Evolutionary conservation across 2,888 invertebrate genomes (phyloP).

Genomic region (Drosophila gaucha): DNA sequence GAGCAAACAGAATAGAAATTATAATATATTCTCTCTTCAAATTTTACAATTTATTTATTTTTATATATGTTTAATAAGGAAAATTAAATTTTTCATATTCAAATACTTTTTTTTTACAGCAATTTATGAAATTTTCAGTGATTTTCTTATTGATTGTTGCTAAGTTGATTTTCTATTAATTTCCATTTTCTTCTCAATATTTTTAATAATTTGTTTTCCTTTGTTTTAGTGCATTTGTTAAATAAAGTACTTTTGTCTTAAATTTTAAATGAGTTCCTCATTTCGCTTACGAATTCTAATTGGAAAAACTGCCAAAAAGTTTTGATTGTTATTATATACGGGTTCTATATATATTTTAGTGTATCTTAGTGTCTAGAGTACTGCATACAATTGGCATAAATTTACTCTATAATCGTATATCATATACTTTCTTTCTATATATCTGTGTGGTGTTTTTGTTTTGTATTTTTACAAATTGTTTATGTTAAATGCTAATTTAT

Average conservation of each 20-base stretch:
- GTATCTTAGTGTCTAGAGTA: conserved; percentile 53
- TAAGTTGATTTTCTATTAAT: conserved; percentile 38
- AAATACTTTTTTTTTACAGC: conserved; percentile 31
- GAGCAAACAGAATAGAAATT: conserved; percentile 43
- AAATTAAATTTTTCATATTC: conserved; percentile 25
- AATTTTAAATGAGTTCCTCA: conserved; percentile 24
- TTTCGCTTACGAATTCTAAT: conserved; percentile 31
- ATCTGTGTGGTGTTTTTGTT: neutral
- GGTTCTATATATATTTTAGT: conserved; percentile 12
- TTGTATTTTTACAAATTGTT: conserved; percentile 41
- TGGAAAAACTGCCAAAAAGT: conserved; percentile 64
- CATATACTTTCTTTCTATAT: conserved; percentile 7
- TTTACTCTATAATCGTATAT: conserved; percentile 26
- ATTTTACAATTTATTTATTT: conserved; percentile 62
- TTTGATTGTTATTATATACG: conserved; percentile 62
- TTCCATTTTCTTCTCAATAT: conserved; percentile 11
- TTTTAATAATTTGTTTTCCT: conserved; percentile 5
- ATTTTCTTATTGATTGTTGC: conserved; percentile 28
- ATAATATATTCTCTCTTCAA: conserved; percentile 53
- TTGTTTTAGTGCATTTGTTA: conserved; percentile 52
- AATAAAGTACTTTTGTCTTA: conserved; percentile 73
- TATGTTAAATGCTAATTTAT: conserved; percentile 35
- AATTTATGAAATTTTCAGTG: conserved; percentile 9
- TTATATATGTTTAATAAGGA: conserved; percentile 51
- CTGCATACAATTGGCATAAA: conserved; percentile 55